Evolutionary conservation across 2,797 vertebrate genomes (phyloP).

Genomic region (Valencia hispanica): DNA sequence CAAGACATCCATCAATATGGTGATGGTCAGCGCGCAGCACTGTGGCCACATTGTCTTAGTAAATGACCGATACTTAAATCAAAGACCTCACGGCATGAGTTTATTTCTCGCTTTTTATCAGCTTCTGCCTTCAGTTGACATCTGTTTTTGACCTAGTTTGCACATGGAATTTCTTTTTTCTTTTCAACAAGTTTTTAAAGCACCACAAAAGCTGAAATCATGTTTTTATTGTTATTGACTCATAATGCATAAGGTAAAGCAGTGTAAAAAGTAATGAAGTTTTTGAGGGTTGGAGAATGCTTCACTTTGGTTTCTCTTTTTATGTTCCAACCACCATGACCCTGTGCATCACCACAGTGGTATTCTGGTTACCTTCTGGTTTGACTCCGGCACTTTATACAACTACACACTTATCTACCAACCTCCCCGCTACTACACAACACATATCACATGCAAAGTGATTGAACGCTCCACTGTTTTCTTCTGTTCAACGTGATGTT

Average conservation of each 20-base stretch:
- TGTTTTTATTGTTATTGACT: not conserved
- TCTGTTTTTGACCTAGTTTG: not conserved
- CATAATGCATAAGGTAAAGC: not conserved
- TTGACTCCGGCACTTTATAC: slow-evolving; percentile 59
- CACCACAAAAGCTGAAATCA: not conserved
- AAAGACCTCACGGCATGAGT: not conserved
- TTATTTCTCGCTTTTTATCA: not conserved
- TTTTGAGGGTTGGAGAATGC: slow-evolving; percentile 31
- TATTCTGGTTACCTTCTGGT: slow-evolving; percentile 86
- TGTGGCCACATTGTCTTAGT: not conserved
- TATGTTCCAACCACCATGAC: slow-evolving; percentile 84
- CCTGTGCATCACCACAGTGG: slow-evolving; percentile 84
- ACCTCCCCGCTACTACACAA: not conserved
- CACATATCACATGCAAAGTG: not conserved
- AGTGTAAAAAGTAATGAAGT: not conserved
- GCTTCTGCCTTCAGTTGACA: not conserved
- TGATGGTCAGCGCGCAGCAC: too few species aligned
- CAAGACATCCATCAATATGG: not conserved
- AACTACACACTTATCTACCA: slow-evolving; percentile 28
- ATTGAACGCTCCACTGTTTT: not conserved
- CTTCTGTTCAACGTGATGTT: not conserved
- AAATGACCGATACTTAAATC: not conserved
- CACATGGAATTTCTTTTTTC: not conserved
- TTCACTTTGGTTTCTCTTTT: slow-evolving; percentile 72
- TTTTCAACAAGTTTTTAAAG: not conserved